Evolutionary conservation across 2,888 invertebrate species (phyloP), one percentile per base, ranked within the genome.

Genomic region (Brenthis ino): DNA sequence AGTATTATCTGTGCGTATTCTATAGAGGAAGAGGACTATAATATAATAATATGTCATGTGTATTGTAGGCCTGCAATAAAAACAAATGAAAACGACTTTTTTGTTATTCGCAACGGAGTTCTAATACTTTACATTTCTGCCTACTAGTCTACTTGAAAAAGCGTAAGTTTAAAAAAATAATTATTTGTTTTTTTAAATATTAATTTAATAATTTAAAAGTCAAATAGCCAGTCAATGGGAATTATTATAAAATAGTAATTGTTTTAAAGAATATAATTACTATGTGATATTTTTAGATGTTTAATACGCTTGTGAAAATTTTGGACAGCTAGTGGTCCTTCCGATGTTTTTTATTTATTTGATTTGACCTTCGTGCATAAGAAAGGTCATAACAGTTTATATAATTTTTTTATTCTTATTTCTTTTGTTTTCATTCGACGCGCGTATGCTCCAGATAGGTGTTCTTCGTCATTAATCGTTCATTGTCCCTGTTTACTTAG

Each of bases 311-410:
- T 61, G 20, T 37, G 55, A 61, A 14, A 20, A 51, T 51, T 65
- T 50, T 28, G 16, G 37, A 66, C 28, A 56, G 16, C 50, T 14
- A 13, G 37, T 28, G 47, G 14, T 70, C 72, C 70, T 72, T 70
- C 24, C 68, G 61, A 56, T 67, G 50, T 63, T 69, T 69, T 72
- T 69, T 64, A 65, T 66, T 65, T 68, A 68, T 67, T 66, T 53
- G 55, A 58, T 71, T 65, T 87, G 89, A 91, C 91, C 91, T 91
- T 90, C 85, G 82, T 65, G 51, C 69, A 57, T 69, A 28, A 78
- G 83, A 81, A 91, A 91, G 91, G 91, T 91, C 91, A 88, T 77
- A 79, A 77, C 76, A 75, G 85, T 90, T 87, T 87, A 86, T 85
- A 85, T 88, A 87, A 87, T 87, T 85, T 81, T 60, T 60, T 28